Percentiles rank a stretch among this genome's conserved stretches.
phyloP scores from a whole-genome alignment of 1,140 invertebrate genomes.

The Bombus picipes region DNA sequence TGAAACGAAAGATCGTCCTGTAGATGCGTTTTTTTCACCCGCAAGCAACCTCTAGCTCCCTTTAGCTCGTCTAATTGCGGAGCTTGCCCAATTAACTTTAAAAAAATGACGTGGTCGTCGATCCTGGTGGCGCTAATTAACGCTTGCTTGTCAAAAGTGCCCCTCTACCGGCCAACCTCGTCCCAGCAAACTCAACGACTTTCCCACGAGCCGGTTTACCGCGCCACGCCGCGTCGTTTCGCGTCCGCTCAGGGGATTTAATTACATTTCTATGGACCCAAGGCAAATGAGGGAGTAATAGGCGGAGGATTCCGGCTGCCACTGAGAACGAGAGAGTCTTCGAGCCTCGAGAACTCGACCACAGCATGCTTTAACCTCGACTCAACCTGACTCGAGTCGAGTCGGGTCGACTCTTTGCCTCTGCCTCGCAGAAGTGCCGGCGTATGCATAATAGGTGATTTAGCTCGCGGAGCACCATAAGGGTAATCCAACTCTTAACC shows the following conservation, averaged over 20 bases:
- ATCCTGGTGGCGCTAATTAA: constrained; percentile 64
- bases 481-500: constrained; percentile 64
- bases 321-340: constrained; percentile 39
- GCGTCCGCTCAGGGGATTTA: constrained; percentile 72
- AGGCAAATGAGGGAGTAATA: constrained; percentile 71
- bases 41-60: neutral
- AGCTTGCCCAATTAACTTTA: constrained; percentile 57
- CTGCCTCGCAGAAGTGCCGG: constrained; percentile 55
- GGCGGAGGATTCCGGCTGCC: constrained; percentile 39
- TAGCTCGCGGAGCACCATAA: constrained; percentile 65
- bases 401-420: neutral
- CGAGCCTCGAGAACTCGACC: constrained; percentile 31
- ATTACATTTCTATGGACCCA: constrained; percentile 75
- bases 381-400: neutral
- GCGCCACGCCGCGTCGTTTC: constrained; percentile 54
- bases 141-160: constrained; percentile 61
- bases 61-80: constrained; percentile 41
- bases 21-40: neutral
- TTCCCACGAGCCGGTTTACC: constrained; percentile 60
- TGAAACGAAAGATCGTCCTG: constrained; percentile 22
- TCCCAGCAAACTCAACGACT: constrained; percentile 20
- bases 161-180: neutral
- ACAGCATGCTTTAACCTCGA: neutral
- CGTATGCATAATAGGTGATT: constrained; percentile 79
- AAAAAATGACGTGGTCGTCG: constrained; percentile 56